Percentiles rank a stretch among this genome's conserved stretches.
Evolutionary conservation across 2,888 invertebrate genomes (phyloP).

Genomic region (Acronicta psi): DNA sequence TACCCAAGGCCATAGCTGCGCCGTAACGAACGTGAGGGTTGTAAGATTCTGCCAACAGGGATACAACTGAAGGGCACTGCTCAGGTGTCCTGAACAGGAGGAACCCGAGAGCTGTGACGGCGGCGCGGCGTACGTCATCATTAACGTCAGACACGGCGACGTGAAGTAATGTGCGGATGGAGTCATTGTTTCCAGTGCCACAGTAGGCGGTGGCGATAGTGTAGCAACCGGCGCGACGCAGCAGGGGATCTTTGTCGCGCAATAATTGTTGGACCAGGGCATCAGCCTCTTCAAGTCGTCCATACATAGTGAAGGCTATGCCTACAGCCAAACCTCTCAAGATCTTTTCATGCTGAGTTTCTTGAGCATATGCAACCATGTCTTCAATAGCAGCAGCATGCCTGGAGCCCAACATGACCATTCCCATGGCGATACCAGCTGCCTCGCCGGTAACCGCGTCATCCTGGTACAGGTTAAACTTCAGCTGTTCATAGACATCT

Average conservation of each 20-base stretch:
- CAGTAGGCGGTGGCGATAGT: conserved; percentile 99
- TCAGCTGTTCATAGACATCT: conserved; percentile 98
- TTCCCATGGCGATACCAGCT: conserved; percentile 99
- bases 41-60: conserved; percentile 98
- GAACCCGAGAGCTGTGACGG: conserved; percentile 99
- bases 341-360: conserved; percentile 99
- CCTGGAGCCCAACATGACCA: conserved; percentile 99
- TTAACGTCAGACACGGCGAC: conserved; percentile 99
- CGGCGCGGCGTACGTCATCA: conserved; percentile 99
- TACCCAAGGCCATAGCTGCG: conserved; percentile 99
- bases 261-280: conserved; percentile 96
- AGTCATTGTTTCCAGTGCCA: conserved; percentile 99
- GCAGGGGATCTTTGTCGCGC: conserved; percentile 97
- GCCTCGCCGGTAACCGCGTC: conserved; percentile 99
- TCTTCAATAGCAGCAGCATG: conserved; percentile 96
- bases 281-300: conserved; percentile 98
- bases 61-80: conserved; percentile 99
- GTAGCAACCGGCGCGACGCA: conserved; percentile 99
- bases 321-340: conserved; percentile 98
- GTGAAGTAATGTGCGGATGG: conserved; percentile 97
- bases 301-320: conserved; percentile 98
- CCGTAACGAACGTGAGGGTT: conserved; percentile 99
- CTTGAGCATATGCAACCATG: conserved; percentile 98
- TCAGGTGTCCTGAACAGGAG: conserved; percentile 98
- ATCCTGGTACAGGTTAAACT: conserved; percentile 99